Evolutionary conservation across 1,140 invertebrate genomes (phyloP).

Genomic region (Zaprionus ornatus): DNA sequence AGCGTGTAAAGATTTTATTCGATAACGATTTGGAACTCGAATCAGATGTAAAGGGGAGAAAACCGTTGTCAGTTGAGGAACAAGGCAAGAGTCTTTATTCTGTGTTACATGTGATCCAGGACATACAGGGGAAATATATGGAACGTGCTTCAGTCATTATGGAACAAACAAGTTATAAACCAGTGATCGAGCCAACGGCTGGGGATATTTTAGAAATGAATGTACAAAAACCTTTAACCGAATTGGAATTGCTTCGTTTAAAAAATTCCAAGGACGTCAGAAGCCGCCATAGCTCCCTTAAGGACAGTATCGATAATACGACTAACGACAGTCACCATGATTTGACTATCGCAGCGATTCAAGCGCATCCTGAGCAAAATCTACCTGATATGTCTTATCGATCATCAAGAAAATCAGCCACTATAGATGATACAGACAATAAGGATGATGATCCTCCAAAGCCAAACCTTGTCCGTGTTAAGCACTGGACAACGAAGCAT

Average conservation of each 20-base stretch:
- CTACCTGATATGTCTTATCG: too few relatives aligned
- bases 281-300: too few relatives aligned
- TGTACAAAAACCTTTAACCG: too few relatives aligned
- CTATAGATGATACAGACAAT: too few relatives aligned
- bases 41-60: background rate
- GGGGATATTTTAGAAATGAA: background rate
- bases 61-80: background rate
- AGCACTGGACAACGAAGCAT: constrained; percentile 70
- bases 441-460: background rate
- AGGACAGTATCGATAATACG: too few relatives aligned
- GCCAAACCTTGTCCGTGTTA: background rate
- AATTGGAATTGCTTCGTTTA: too few relatives aligned
- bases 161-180: constrained; percentile 3
- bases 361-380: too few relatives aligned
- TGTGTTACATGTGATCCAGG: constrained; percentile 28
- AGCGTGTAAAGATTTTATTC: background rate
- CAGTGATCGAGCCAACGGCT: background rate
- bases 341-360: too few relatives aligned
- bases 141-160: background rate
- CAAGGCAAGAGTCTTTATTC: constrained; percentile 10
- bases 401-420: too few relatives aligned
- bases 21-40: background rate
- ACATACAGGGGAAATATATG: constrained; percentile 41
- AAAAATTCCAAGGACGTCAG: too few relatives aligned
- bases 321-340: too few relatives aligned